Conservation (phyloP, 2,888 invertebrate species). For the Drosophila monieri region DNA sequence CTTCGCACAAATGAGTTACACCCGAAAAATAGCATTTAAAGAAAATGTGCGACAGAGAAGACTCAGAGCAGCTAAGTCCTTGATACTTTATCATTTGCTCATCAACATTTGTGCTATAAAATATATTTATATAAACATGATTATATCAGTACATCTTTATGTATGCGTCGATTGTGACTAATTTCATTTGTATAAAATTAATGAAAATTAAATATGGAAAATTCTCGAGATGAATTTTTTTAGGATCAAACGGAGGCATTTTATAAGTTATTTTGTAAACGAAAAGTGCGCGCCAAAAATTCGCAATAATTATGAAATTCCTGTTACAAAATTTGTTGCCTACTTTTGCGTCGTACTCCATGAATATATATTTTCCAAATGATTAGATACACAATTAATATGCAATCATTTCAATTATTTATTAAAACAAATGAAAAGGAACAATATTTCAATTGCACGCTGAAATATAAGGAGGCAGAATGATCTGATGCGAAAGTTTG, state of each 20-base stretch:
- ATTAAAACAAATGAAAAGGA: background rate
- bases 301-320: background rate
- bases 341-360: slow-evolving; percentile 24
- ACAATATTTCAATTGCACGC: slow-evolving; percentile 45
- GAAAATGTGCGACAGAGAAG: slow-evolving; percentile 25
- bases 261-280: slow-evolving; percentile 37
- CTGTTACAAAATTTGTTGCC: slow-evolving; percentile 17
- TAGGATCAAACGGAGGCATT: slow-evolving; percentile 40
- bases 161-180: slow-evolving; percentile 70
- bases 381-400: slow-evolving; percentile 14
- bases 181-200: slow-evolving; percentile 54
- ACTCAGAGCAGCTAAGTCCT: slow-evolving; percentile 14
- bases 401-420: slow-evolving; percentile 5
- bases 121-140: slow-evolving; percentile 19
- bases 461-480: slow-evolving; percentile 37
- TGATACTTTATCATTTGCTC: slow-evolving; percentile 22
- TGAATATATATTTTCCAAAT: slow-evolving; percentile 12
- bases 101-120: slow-evolving; percentile 38
- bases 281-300: slow-evolving; percentile 5
- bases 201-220: slow-evolving; percentile 3
- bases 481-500: background rate
- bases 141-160: slow-evolving; percentile 28
- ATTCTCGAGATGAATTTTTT: slow-evolving; percentile 1
- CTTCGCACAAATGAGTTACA: slow-evolving; percentile 79
- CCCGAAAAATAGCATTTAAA: slow-evolving; percentile 63